Base-by-base conservation (phyloP, 92 coral and sea anemone species). In the Bergia sp. region DNA sequence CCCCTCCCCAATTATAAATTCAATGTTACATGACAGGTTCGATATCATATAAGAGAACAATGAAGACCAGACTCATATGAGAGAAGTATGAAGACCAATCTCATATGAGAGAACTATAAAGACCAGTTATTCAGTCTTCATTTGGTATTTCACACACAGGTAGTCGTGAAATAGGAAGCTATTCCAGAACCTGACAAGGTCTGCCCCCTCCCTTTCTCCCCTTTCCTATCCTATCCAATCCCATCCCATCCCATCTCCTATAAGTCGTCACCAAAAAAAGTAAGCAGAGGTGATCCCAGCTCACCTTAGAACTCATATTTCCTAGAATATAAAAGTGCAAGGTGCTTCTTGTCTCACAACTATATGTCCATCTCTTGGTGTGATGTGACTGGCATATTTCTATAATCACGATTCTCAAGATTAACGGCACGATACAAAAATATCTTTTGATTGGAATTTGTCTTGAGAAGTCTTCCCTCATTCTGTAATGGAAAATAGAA, bases 231-330 rank as follows among this genome's bases (percentile, higher is more conserved):
- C n/a, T 0, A 2, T 18, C 69, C 69, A 0, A 11, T 15, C 64
- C 64, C 16, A 55, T 23, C 69, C 23, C 69, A 1, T 0, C 29
- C 6, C 29, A 61, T 61, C 69, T 20, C 69, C 69, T 5, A 61
- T 3, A 53, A 12, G 58, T 53, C 58, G 10, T 53, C 16, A 53
- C 58, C 58, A 2, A 53, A 53, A 0, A 10, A 53, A 16, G 58
- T 53, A 67, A 67, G 38, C 74, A 13, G 42, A 73, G 77, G 77
- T 73, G 42, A 73, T 73, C 77, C 77, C 77, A 38, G 77, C 77
- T 73, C 42, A 73, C 77, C 77, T 73, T 73, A 3, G 43, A 73
- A 73, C 39, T 38, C 58, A 18, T 18, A 12, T 53, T 53, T 73
- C 43, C 77, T 73, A 73, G 69, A 61, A 61, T 61, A 61, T 61